Percentiles rank a stretch among this genome's conserved stretches.
Evolutionary conservation across 2,797 vertebrate species (phyloP).

Genomic region (Coendou prehensilis): DNA sequence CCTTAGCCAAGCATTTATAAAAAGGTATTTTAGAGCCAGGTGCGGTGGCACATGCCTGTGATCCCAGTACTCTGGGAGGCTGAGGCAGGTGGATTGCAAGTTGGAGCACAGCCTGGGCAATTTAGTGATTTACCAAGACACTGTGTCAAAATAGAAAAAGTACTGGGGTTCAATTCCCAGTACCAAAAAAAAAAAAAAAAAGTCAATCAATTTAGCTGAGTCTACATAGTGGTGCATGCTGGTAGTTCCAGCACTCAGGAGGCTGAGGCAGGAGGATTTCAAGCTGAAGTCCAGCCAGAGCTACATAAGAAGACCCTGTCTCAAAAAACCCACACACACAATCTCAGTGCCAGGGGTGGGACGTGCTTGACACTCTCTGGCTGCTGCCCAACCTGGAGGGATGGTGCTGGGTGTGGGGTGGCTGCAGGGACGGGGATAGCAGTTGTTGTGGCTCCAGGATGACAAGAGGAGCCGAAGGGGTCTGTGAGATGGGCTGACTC

Average conservation of each 20-base stretch:
- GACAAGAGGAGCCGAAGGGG: too few relatives aligned
- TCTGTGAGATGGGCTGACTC: too few relatives aligned
- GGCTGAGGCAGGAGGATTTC: neutral
- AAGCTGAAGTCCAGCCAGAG: neutral
- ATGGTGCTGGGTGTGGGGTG: too few relatives aligned
- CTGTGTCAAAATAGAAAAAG: neutral
- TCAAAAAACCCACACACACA: neutral
- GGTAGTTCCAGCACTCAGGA: neutral
- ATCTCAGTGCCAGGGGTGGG: too few relatives aligned
- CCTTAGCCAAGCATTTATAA: conserved; percentile 19
- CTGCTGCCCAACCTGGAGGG: too few relatives aligned
- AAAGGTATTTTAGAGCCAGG: neutral
- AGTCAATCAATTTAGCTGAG: neutral
- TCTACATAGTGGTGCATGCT: neutral
- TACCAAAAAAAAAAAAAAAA: neutral
- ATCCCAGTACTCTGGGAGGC: neutral
- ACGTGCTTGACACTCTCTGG: too few relatives aligned
- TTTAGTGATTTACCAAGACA: neutral
- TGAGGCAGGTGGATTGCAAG: neutral
- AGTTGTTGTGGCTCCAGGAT: too few relatives aligned
- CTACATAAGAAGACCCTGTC: neutral
- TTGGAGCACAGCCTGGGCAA: neutral
- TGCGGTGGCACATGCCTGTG: neutral
- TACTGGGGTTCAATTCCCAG: neutral
- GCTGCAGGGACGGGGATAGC: too few relatives aligned